A percentile compares a stretch with the other conserved stretches of the same genome.
These are phyloP conservation scores for Aphelenchoides avenae DNA, from an alignment of 1,140 invertebrate species.

Conservation along the genomic window DNA sequence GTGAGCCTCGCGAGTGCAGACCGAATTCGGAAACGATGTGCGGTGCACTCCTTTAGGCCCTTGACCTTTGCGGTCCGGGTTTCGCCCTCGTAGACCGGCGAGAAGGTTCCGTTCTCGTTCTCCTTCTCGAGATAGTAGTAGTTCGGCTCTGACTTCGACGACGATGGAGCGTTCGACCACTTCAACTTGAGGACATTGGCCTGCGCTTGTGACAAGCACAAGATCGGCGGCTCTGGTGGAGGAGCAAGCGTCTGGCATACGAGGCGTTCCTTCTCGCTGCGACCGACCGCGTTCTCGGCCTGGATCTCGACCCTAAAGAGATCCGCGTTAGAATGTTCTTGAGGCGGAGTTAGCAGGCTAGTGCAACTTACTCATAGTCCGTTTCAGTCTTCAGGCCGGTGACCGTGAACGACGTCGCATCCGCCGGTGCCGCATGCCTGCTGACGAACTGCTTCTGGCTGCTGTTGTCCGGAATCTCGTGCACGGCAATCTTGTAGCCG, in stretches of 20 bases:
- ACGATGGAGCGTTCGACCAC: constrained; percentile 25
- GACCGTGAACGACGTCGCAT: constrained; percentile 5
- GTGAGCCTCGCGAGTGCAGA: constrained; percentile 24
- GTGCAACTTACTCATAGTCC: constrained; percentile 17
- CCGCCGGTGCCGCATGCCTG: constrained; percentile 13
- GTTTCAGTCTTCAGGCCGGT: constrained; percentile 28
- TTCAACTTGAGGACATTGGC: constrained; percentile 49
- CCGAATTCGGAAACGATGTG: constrained; percentile 52
- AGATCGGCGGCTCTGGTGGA: constrained; percentile 43
- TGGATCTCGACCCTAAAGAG: constrained; percentile 33
- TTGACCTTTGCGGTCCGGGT: constrained; percentile 42
- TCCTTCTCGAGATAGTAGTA: constrained; percentile 54
- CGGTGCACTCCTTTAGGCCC: constrained; percentile 33
- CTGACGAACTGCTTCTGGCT: constrained; percentile 21
- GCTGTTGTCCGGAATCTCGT: constrained; percentile 1
- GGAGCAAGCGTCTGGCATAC: constrained; percentile 20
- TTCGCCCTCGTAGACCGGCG: constrained; percentile 51
- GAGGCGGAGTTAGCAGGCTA: neutral
- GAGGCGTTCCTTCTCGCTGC: constrained; percentile 18
- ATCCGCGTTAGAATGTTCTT: constrained; percentile 15
- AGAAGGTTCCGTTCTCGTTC: constrained; percentile 50
- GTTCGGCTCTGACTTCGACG: constrained; percentile 7
- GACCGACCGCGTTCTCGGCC: constrained; percentile 42
- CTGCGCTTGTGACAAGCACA: constrained; percentile 26
- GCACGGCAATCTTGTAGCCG: constrained; percentile 8